These are phyloP conservation scores for Mesoclemmys tuberculata DNA, from an alignment of 2,113 vertebrate genomes.

Conservation along the genomic window DNA sequence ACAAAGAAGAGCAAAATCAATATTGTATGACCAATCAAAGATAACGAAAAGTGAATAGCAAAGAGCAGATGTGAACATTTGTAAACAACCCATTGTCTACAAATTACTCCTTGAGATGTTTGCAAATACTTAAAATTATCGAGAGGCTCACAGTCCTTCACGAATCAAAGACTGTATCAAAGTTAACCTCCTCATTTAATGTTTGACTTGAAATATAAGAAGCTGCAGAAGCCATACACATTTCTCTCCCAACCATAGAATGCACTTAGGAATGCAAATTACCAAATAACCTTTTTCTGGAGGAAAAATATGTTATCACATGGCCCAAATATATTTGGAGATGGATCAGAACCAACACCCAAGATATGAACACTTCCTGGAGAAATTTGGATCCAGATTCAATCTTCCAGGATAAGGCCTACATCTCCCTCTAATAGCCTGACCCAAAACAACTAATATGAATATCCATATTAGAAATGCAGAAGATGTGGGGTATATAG, in stretches of 20 bases:
- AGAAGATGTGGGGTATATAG: background rate
- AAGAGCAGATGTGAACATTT: background rate
- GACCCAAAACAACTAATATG: background rate
- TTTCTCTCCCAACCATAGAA: background rate
- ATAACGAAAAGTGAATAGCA: background rate
- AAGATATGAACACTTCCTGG: background rate
- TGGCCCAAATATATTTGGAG: background rate
- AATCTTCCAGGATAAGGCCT: background rate
- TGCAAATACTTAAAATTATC: background rate
- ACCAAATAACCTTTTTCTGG: background rate
- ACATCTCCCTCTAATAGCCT: background rate
- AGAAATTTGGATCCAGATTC: background rate
- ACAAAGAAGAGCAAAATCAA: background rate
- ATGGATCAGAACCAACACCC: background rate
- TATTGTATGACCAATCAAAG: background rate
- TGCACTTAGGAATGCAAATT: background rate
- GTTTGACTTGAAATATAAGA: background rate
- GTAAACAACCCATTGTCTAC: background rate
- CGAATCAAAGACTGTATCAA: background rate
- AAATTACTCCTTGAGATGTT: slow-evolving; percentile 5
- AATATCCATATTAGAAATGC: background rate
- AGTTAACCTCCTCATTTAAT: background rate
- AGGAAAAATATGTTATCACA: background rate
- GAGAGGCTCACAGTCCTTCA: background rate
- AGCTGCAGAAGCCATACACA: background rate